A percentile compares a stretch with the other conserved stretches of the same genome.
These are phyloP conservation scores for Trachymyrmex septentrionalis DNA, from an alignment of 1,140 invertebrate species.

Conservation along the genomic window DNA sequence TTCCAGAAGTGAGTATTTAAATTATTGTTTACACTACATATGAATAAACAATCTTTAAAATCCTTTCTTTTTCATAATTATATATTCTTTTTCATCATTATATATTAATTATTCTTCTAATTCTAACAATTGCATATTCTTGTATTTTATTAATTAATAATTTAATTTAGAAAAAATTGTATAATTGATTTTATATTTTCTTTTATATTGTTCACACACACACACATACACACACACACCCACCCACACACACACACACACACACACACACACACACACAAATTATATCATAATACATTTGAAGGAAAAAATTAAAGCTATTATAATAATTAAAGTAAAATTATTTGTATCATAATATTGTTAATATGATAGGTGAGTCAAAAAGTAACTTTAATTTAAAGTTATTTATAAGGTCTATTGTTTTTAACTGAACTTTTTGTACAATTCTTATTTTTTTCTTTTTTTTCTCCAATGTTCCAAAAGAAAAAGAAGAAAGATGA, in stretches of 20 bases:
- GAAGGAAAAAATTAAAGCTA: not conserved
- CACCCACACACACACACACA: too few relatives aligned
- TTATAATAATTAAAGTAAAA: slow-evolving; percentile 7
- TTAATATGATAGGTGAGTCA: not conserved
- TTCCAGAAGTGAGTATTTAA: slow-evolving; percentile 87
- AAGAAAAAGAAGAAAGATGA: too few relatives aligned
- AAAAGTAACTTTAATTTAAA: not conserved
- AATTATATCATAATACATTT: not conserved
- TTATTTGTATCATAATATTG: not conserved
- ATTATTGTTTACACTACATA: slow-evolving; percentile 11
- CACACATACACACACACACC: too few relatives aligned
- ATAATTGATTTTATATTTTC: not conserved
- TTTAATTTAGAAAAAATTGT: not conserved
- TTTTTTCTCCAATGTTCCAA: too few relatives aligned
- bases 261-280: too few relatives aligned
- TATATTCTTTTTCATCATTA: too few relatives aligned
- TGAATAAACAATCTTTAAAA: slow-evolving; percentile 1
- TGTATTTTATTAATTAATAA: not conserved
- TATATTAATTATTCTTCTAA: not conserved
- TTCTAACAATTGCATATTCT: not conserved
- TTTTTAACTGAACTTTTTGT: not conserved
- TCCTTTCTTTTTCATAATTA: not conserved
- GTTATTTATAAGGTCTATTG: not conserved
- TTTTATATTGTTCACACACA: not conserved
- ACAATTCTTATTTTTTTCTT: too few relatives aligned